Evolutionary conservation across 1,140 invertebrate genomes (phyloP), one percentile per base, ranked within the genome.

Genomic region (Lasioglossum baleicum): DNA sequence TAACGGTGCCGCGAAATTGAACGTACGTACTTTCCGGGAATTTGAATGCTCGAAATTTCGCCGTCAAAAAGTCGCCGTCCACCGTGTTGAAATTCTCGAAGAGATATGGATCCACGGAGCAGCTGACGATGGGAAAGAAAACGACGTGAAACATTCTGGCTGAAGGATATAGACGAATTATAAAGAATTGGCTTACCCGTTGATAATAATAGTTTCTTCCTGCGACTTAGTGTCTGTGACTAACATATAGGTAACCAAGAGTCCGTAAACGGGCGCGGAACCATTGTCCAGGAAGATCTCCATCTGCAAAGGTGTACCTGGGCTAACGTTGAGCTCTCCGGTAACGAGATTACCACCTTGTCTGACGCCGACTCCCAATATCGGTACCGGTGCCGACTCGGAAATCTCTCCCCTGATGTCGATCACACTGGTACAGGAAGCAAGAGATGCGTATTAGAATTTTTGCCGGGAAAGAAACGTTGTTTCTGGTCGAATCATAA

Each of bases 21-120:
- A 99, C 97, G 88, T 98, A 98, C 22, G 96, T 97, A 4, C 97
- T 97, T 88, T 98, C 97, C 0, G 97, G 97, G 92, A 98, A 99
- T 91, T 98, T 98, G 93, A 98, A 98, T 11, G 98, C 97, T 81
- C 97, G 94, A 92, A 98, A 98, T 93, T 98, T 97, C 11, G 97
- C 97, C 15, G 95, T 95, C 67, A 98, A 92, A 82, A 96, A 96
- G 90, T 98, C 97, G 0, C 97, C 97, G 89, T 98, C 96, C 0
- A 95, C 93, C 0, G 97, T 97, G 85, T 97, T 95, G 93, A 98
- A 98, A 92, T 98, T 98, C 87, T 98, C 97, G 89, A 98, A 98
- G 11, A 98, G 93, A 89, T 97, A 98, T 0, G 97, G 97, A 93
- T 98, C 97, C 20, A 98, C 96, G 0, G 97, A 98, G 89, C 98